Percentiles rank a stretch among this genome's conserved stretches.
phyloP scores from a whole-genome alignment of 2,113 vertebrate genomes.

The Proterorhinus semilunaris region DNA sequence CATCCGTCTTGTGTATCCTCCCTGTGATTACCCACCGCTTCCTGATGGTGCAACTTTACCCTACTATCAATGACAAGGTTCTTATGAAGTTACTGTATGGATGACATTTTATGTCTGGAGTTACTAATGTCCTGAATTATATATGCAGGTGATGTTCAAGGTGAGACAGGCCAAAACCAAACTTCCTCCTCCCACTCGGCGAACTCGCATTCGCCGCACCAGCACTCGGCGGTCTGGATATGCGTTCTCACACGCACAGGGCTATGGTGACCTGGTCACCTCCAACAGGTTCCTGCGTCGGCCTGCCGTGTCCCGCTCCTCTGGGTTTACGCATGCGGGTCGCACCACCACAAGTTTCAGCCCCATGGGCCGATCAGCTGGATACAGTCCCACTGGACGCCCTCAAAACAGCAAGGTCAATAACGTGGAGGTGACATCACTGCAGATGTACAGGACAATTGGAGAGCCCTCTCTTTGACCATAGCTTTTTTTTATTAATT shows the following conservation, averaged over 20 bases:
- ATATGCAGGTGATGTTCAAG: conserved; percentile 79
- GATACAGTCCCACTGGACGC: conserved; percentile 74
- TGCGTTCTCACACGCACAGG: conserved; percentile 91
- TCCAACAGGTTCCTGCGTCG: conserved; percentile 83
- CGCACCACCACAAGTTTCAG: conserved; percentile 65
- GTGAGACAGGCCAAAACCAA: conserved; percentile 78
- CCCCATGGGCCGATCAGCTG: conserved; percentile 72
- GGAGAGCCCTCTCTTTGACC: conserved; percentile 39
- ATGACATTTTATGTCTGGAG: not conserved
- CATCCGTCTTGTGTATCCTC: conserved; percentile 83
- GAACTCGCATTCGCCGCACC: conserved; percentile 69
- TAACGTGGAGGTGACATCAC: conserved; percentile 66
- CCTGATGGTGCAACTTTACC: conserved; percentile 79
- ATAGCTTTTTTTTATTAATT: not conserved
- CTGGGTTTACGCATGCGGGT: conserved; percentile 47
- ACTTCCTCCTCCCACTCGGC: conserved; percentile 64
- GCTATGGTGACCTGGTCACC: conserved; percentile 91
- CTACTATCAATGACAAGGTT: conserved; percentile 86
- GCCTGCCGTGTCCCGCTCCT: conserved; percentile 34
- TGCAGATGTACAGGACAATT: conserved; percentile 75
- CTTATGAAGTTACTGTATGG: not conserved
- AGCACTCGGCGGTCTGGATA: conserved; percentile 88
- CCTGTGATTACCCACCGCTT: conserved; percentile 84
- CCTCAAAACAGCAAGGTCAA: conserved; percentile 58
- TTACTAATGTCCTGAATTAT: not conserved